Evolutionary conservation across 2,797 vertebrate species (phyloP), one percentile per base, ranked within the genome.

Genomic region (Myotis myotis): DNA sequence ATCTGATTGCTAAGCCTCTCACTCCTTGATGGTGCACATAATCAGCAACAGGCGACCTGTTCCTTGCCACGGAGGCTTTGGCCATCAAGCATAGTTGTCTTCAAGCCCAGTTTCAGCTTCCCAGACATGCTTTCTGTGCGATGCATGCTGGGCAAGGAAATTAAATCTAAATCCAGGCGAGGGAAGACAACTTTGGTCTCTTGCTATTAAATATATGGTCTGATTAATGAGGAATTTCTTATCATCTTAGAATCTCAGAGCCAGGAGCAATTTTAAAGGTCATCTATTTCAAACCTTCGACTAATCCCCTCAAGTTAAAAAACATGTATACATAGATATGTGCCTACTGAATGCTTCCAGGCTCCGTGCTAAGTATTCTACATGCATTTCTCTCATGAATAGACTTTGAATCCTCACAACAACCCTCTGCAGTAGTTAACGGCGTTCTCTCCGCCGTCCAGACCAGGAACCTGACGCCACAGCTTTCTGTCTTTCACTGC

Each of bases 251-350:
- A 62, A 62, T 92, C 86, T 87, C 60, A 57, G 82, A 95, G 85
- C 91, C 74, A 92, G 79, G 82, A 95, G 70, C 86, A 86, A 90
- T 85, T 87, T 95, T 95, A 96, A 96, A 96, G 91, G 88, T 70
- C 93, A 93, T 81, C 85, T 71, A 75, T 92, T 95, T 88, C 93
- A 90, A 92, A 86, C 13, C 19, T 93, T 95, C 62, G 17, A 81
- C 74, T 82, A 85, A 95, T 95, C 68, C 82, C 47, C 23, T 92
- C 92, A 96, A 95, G 92, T 94, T 93, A 91, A 93, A 78, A 95
- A 79, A 62, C 12, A 25, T 51, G 75, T 28, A 91, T 41, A 53
- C 44, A 68, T 28, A 53, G 51, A 41, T 87, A 72, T 30, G 25
- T 25, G 28, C 47, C 28, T 62, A 86, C 5, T 7, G 62, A 89